Conservation (phyloP, 1,140 invertebrate species). For the Whitmania pigra region DNA sequence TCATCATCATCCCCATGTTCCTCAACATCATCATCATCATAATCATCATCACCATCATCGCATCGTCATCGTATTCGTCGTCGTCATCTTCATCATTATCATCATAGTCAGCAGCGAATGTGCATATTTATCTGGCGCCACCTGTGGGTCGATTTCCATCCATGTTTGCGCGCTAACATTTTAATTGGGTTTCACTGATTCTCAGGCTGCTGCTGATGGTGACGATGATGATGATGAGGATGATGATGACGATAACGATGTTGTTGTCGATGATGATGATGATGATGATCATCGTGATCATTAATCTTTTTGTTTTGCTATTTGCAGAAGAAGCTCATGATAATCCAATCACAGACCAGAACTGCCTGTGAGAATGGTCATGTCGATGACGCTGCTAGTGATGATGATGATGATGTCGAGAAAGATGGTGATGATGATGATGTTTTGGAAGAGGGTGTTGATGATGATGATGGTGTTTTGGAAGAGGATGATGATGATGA, state of each 20-base stretch:
- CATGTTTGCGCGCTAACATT: too few relatives aligned
- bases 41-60: neutral
- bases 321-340: too few relatives aligned
- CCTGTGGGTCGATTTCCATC: too few relatives aligned
- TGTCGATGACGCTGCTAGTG: neutral
- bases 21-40: neutral
- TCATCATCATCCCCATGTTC: neutral
- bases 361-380: neutral
- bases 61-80: neutral
- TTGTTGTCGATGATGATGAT: constrained; percentile 14
- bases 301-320: too few relatives aligned
- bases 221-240: neutral
- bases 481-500: too few relatives aligned
- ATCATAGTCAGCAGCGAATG: neutral
- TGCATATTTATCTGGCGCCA: too few relatives aligned
- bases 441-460: neutral
- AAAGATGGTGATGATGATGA: neutral
- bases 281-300: constrained; percentile 7
- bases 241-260: constrained; percentile 7
- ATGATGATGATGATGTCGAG: constrained; percentile 1
- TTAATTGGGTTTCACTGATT: too few relatives aligned
- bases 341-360: neutral
- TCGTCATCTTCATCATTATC: neutral
- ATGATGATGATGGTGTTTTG: neutral
- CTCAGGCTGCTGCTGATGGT: too few relatives aligned